Percentiles rank a stretch among this genome's conserved stretches.
phyloP scores from a whole-genome alignment of 1,140 invertebrate genomes.

The Dendrolimus kikuchii region DNA sequence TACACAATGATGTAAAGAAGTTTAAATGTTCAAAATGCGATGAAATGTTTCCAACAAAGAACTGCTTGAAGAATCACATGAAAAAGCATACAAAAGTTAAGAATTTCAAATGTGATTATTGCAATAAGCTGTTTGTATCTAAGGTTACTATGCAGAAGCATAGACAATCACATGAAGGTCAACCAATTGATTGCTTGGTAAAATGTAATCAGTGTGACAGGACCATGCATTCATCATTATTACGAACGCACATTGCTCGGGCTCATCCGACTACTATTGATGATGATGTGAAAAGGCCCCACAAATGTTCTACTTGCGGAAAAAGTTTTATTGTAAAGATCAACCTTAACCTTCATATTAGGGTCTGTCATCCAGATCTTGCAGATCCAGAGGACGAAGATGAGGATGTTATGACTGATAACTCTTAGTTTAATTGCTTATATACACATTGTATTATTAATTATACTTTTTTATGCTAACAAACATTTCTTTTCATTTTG shows the following conservation, averaged over 20 bases:
- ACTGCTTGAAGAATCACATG: constrained; percentile 75
- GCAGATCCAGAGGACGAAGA: constrained; percentile 61
- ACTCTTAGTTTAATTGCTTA: constrained; percentile 42
- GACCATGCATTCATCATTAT: constrained; percentile 56
- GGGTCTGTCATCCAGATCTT: constrained; percentile 58
- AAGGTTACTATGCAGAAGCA: constrained; percentile 69
- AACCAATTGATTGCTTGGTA: constrained; percentile 55
- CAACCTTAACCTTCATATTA: constrained; percentile 59
- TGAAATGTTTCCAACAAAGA: constrained; percentile 78
- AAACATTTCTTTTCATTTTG: too few species aligned
- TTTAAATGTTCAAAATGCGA: constrained; percentile 78
- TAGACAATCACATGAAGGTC: constrained; percentile 54
- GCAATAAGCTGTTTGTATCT: constrained; percentile 68
- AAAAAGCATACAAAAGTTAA: constrained; percentile 67
- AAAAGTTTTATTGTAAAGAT: constrained; percentile 66
- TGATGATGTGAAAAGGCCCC: constrained; percentile 57
- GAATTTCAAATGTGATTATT: constrained; percentile 67
- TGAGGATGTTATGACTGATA: constrained; percentile 61
- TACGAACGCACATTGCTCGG: constrained; percentile 50
- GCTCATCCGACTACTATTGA: constrained; percentile 47
- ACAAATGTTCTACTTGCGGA: constrained; percentile 59
- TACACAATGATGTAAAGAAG: constrained; percentile 78
- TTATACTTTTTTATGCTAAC: constrained; percentile 53
- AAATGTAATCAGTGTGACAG: constrained; percentile 60
- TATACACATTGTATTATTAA: constrained; percentile 45